Conservation (phyloP, 1,140 invertebrate species). For the Penaeus vannamei region DNA sequence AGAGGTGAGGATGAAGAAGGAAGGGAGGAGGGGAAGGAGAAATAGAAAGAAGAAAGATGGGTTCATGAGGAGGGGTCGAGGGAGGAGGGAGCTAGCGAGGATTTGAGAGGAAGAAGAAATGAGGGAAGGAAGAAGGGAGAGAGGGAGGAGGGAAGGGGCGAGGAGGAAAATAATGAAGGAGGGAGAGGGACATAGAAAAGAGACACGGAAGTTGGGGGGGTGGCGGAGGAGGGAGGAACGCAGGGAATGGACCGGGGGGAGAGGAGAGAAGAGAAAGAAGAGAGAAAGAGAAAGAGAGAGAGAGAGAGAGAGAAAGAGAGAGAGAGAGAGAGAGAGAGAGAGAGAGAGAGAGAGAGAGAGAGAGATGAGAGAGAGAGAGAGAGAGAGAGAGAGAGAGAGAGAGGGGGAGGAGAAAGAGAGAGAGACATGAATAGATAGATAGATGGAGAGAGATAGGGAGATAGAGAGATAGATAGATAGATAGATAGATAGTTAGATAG, state of each 20-base stretch:
- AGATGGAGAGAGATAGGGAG: neutral
- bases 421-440: neutral
- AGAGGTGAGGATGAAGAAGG: too few species aligned
- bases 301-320: too few species aligned
- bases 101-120: too few species aligned
- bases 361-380: too few species aligned
- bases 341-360: too few species aligned
- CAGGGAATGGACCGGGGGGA: neutral
- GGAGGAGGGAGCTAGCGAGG: neutral
- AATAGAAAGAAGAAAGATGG: neutral
- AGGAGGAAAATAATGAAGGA: neutral
- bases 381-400: too few species aligned
- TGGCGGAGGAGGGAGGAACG: neutral
- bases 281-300: too few species aligned
- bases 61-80: neutral
- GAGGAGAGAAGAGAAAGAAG: neutral
- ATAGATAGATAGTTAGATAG: neutral
- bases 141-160: neutral
- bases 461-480: neutral
- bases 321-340: too few species aligned
- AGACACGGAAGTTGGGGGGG: neutral
- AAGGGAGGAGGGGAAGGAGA: neutral
- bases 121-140: too few species aligned
- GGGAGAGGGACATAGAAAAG: too few species aligned
- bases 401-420: neutral